Evolutionary conservation across 37 sponge, comb jelly and placozoan species (phyloP), one percentile per base, ranked within the genome.

Genomic region (Bolinopsis microptera): DNA sequence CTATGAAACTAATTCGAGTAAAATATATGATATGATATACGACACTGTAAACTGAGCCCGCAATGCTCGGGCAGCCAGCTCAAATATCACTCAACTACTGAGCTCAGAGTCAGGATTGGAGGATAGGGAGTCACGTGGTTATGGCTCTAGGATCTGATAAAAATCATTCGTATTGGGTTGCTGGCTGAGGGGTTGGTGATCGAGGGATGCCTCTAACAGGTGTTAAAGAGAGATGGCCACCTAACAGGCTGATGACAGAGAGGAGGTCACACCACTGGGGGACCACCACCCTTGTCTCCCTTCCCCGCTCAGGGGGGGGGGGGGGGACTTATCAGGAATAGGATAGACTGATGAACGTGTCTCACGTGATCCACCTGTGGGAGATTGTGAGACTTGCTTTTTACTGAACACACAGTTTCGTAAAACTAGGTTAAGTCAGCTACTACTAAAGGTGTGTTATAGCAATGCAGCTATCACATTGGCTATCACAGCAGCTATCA

Each of bases 81-180:
- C 74, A 70, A 70, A 70, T 70, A 70, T 48, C 61, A 70, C 74
- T 24, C 74, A 70, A 26, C 74, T 70, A 70, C 74, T 70, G 2
- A 22, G 2, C 74, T 70, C 24, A 22, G 74, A 28, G 2, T 22
- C 21, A 5, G 28, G 25, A 70, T 70, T 70, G 74, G 30, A 5
- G 25, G 74, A 48, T 5, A 48, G 2, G 24, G 30, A 28, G 74
- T 70, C 74, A 70, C 26, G 74, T 70, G 74, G 21, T n/a, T 28
- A 1, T n/a, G 30, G 74, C 74, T n/a, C 61, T 48, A 48, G 61
- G 61, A 48, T 48, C 61, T 48, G 61, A 48, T 48, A 48, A 48
- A 48, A 48, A 48, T 48, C 61, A 48, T 48, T 48, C 61, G 61
- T 48, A 48, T 48, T 48, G 61, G 61, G 61, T 48, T 48, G 61